These are phyloP conservation scores for Sebastes trivittatus DNA, from an alignment of 2,797 vertebrate species.

Conservation along the genomic window DNA sequence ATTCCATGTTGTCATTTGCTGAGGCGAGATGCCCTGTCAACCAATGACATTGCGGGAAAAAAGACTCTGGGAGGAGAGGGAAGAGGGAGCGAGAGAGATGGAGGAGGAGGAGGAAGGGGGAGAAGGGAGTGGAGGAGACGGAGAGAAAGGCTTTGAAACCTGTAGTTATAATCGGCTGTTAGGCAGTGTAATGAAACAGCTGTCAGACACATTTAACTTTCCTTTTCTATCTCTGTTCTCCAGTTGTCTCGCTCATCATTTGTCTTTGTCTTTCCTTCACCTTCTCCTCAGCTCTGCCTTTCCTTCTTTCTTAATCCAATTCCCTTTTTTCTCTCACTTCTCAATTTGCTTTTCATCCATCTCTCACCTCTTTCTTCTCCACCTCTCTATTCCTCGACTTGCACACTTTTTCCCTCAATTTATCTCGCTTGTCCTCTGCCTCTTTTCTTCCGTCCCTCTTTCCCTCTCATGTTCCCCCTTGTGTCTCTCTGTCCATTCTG, in stretches of 20 bases:
- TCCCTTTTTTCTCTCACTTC: neutral
- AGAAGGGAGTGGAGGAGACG: conserved; percentile 45
- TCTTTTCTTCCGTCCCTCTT: neutral
- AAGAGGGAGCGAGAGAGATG: conserved; percentile 24
- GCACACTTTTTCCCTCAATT: neutral
- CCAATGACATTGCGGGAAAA: conserved; percentile 69
- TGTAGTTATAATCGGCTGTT: conserved; percentile 61
- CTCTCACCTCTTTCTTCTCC: conserved; percentile 1
- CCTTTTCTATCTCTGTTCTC: conserved; percentile 34
- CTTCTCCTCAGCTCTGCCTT: conserved; percentile 10
- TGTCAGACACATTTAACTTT: conserved; percentile 81
- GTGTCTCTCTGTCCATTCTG: conserved; percentile 25
- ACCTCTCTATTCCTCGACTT: neutral
- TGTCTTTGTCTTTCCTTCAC: conserved; percentile 28
- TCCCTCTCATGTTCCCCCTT: neutral
- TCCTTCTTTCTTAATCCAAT: conserved; percentile 3
- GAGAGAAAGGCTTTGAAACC: conserved; percentile 43
- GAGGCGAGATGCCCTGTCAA: conserved; percentile 73
- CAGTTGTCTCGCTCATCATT: conserved; percentile 40
- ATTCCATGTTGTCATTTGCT: conserved; percentile 86
- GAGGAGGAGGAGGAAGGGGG: conserved; percentile 40
- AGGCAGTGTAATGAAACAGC: conserved; percentile 74
- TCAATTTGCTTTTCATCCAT: conserved; percentile 33
- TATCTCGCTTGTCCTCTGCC: conserved; percentile 9
- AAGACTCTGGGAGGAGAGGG: conserved; percentile 30